These are phyloP conservation scores for Ctenodactylus gundi DNA, from an alignment of 2,113 vertebrate genomes.

Conservation along the genomic window DNA sequence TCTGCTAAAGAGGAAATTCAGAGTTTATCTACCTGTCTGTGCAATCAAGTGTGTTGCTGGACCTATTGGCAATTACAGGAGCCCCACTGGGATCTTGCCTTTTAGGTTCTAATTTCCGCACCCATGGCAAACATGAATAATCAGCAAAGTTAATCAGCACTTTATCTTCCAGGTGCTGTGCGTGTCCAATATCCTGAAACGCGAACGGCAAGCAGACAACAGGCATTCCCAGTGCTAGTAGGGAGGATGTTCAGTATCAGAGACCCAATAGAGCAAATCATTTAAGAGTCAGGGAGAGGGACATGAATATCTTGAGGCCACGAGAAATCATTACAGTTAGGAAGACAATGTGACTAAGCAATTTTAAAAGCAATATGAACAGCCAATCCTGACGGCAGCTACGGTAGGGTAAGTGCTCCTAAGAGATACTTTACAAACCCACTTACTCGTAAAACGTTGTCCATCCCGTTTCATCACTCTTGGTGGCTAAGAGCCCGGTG, in stretches of 20 bases:
- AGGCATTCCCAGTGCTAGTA: constrained; percentile 54
- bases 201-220: constrained; percentile 71
- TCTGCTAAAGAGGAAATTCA: constrained; percentile 79
- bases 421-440: constrained; percentile 69
- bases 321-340: constrained; percentile 7
- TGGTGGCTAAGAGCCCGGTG: constrained; percentile 95
- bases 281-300: constrained; percentile 20
- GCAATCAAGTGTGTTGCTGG: constrained; percentile 78
- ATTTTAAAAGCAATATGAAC: not conserved
- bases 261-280: constrained; percentile 56
- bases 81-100: constrained; percentile 77
- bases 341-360: not conserved
- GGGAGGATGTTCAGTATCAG: constrained; percentile 49
- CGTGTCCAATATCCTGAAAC: constrained; percentile 71
- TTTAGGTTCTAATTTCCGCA: constrained; percentile 83
- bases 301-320: not conserved
- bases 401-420: not conserved
- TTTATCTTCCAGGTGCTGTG: constrained; percentile 78
- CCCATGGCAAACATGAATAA: constrained; percentile 80
- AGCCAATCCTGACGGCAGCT: not conserved
- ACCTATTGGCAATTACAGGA: constrained; percentile 78
- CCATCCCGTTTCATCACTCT: constrained; percentile 99
- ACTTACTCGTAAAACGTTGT: constrained; percentile 99
- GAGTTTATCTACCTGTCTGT: constrained; percentile 77
- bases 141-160: constrained; percentile 83